phyloP scores from a whole-genome alignment of 2,888 invertebrate species.

The Stenurella melanura region DNA sequence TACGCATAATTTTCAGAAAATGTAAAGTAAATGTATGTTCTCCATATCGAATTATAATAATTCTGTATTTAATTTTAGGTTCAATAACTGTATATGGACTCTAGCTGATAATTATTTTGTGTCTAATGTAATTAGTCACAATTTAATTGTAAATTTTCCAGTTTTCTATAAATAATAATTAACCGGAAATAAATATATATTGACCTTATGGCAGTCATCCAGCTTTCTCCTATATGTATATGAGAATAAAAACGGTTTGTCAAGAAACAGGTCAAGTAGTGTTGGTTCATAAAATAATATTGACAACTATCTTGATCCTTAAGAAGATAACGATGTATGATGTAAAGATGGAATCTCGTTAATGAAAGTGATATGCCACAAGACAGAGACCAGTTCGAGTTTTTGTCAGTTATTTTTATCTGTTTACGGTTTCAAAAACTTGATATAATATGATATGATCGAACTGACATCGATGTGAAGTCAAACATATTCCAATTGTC shows the following conservation, averaged over 20 bases:
- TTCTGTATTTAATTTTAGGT: too few species aligned
- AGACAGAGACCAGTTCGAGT: background rate
- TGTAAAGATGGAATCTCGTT: background rate
- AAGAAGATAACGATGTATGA: background rate
- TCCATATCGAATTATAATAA: too few species aligned
- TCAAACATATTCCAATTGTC: background rate
- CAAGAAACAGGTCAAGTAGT: background rate
- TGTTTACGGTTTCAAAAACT: background rate
- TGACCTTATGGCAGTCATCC: background rate
- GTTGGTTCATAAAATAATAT: background rate
- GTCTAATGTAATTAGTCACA: too few species aligned
- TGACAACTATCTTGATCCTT: background rate
- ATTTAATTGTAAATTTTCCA: too few species aligned
- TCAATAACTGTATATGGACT: too few species aligned
- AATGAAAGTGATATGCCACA: background rate
- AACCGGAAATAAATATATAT: too few species aligned
- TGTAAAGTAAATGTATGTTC: too few species aligned
- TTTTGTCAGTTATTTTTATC: background rate
- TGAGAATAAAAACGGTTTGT: background rate
- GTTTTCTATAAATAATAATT: too few species aligned
- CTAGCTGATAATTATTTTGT: too few species aligned
- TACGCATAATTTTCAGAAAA: too few species aligned
- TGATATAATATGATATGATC: background rate
- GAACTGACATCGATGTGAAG: background rate
- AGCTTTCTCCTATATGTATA: background rate